Evolutionary conservation across 2,113 vertebrate genomes (phyloP).

Genomic region (Saguinus imperator): DNA sequence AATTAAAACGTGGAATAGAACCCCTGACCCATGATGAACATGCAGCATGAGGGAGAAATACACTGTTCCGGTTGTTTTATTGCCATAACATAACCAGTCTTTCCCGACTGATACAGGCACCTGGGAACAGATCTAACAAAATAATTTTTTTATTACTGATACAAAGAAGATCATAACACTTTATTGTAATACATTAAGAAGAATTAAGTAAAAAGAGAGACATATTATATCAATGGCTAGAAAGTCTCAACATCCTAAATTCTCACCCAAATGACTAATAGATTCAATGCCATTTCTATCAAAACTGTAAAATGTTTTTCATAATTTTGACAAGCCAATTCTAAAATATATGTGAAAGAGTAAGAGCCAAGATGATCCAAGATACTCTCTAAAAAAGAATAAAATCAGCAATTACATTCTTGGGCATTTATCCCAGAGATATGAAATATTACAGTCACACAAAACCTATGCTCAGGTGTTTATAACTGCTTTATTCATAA

Average conservation of each 20-base stretch:
- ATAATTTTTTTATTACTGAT: not conserved
- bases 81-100: not conserved
- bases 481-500: not conserved
- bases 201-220: not conserved
- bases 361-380: not conserved
- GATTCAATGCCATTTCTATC: not conserved
- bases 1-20: not conserved
- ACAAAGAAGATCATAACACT: not conserved
- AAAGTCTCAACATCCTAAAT: not conserved
- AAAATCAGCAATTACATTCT: not conserved
- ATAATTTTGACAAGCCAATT: not conserved
- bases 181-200: not conserved
- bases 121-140: not conserved
- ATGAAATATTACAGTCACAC: not conserved
- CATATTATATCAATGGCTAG: not conserved
- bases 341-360: not conserved
- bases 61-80: not conserved
- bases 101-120: not conserved
- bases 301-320: not conserved
- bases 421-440: not conserved
- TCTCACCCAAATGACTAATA: not conserved
- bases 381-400: not conserved
- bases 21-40: not conserved
- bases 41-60: not conserved
- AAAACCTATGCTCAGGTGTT: not conserved